Base-by-base conservation (phyloP, 2,888 invertebrate genomes). In the Crematogaster levior region DNA sequence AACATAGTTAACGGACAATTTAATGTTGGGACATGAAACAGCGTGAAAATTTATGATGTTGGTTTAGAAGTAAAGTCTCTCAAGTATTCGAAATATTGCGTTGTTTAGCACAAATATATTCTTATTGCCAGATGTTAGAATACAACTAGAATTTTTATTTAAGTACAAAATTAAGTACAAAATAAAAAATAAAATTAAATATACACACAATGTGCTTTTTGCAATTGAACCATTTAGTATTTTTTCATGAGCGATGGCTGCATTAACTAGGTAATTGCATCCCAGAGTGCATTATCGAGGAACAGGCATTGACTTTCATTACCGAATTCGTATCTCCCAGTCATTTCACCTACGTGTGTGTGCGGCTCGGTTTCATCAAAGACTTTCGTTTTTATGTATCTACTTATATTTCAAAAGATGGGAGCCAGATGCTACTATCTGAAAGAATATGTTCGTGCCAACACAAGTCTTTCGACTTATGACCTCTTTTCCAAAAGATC, bases 341-440 rank as follows among this genome's bases (percentile, higher is more conserved):
- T 43, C 15, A 3, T 53, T 18, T 70, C 18, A 10, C 18, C 15
- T 61, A 18, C 18, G 24, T 21, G 9, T 51, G n/a, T 12, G 18
- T 68, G 27, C n/a, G 24, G 56, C 40, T 81, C 46, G 43, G 34
- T 60, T 58, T 10, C 48, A 79, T 70, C 72, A 60, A 70, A 80
- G 46, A 80, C 81, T 83, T 86, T 82, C 80, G 51, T 82, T 80
- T 82, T 83, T 65, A n/a, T 56, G 51, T 48, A 63, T 48, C 9
- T n/a, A 15, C 5, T 27, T 21, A 15, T 58, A 27, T 3, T 27
- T 72, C 48, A 61, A 37, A n/a, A 51, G 68, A 63, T 68, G 30
- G 30, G 56, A 65, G 65, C 34, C 30, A 72, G 1, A 60, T 77
- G 60, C 56, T 70, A 37, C 27, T 43, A 15, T 30, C 0, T 43